Base-by-base conservation (phyloP, 2,797 vertebrate genomes). In the Pagetopsis macropterus region DNA sequence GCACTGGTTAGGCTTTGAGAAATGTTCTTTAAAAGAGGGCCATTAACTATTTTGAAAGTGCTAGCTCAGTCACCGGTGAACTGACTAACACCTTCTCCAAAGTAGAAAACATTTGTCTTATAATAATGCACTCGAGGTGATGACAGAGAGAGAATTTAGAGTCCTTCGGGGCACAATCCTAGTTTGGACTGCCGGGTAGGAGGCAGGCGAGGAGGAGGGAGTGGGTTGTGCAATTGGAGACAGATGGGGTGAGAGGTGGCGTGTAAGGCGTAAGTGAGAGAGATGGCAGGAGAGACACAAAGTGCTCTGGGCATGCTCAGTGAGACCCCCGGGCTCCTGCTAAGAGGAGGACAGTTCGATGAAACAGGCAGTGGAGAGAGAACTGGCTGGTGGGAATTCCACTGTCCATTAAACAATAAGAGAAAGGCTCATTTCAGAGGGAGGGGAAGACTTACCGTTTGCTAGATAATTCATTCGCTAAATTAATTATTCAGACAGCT, bases 401-500 rank as follows among this genome's bases (percentile, higher is more conserved):
- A 90, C 91, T 89, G 90, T 91, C 90, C 89, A 92, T 93, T 94
- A 91, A 91, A 92, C 89, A 93, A 93, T 87, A 90, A 93, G 86
- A 90, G 89, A 87, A 89, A 84, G 89, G 84, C 88, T 91, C 73
- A 76, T 92, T 93, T 91, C 85, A 78, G 84, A 83, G 81, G 86
- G 85, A 69, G 81, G 86, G 87, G 69, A 79, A 43, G 84, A 81
- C 75, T 84, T 86, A 91, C 87, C 86, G 87, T 94, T 94, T 89
- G 92, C 81, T 78, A 87, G 92, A 94, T 95, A 94, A 94, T 92
- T 95, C 92, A 94, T 89, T 89, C 81, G 65, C 88, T 90, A 93
- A 95, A 94, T 94, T 93, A 94, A 95, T 95, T 95, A 95, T 94
- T 94, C 93, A 94, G 92, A 94, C 93, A 95, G 94, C 93, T 94